These are phyloP conservation scores for Rhinogobius similis DNA, from an alignment of 2,113 vertebrate genomes.

Conservation along the genomic window DNA sequence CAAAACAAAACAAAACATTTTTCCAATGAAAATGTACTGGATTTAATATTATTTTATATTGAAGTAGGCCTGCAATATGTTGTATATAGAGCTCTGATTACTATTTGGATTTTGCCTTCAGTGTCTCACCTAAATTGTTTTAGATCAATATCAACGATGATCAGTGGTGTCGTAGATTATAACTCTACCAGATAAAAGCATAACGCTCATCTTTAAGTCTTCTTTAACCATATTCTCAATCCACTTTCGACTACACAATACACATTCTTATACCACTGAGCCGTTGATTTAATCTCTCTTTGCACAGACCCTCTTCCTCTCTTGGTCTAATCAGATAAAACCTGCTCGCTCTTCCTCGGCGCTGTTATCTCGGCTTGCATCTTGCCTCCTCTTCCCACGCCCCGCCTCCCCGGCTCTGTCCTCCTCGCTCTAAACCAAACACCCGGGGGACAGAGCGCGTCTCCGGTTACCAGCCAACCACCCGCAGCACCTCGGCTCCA, in stretches of 20 bases:
- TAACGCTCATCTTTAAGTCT: too few relatives aligned
- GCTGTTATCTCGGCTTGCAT: conserved; percentile 31
- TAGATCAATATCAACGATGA: too few relatives aligned
- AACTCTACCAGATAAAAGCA: too few relatives aligned
- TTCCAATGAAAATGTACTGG: too few relatives aligned
- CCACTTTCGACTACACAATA: not conserved
- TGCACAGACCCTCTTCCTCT: not conserved
- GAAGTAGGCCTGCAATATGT: too few relatives aligned
- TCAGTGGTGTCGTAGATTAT: too few relatives aligned
- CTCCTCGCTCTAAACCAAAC: conserved; percentile 43
- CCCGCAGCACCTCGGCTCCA: conserved; percentile 14
- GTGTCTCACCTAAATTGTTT: too few relatives aligned
- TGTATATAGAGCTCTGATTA: too few relatives aligned
- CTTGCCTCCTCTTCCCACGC: conserved; percentile 32
- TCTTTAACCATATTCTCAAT: not conserved
- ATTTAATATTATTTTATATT: too few relatives aligned
- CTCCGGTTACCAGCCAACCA: conserved; percentile 56
- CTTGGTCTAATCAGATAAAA: conserved; percentile 41
- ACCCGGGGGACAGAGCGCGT: conserved; percentile 42
- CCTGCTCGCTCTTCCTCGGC: conserved; percentile 14
- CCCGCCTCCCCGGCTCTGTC: conserved; percentile 35
- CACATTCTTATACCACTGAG: not conserved
- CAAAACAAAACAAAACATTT: too few relatives aligned
- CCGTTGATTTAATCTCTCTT: not conserved
- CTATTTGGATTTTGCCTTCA: too few relatives aligned